Conservation (phyloP, 2,113 vertebrate species). For the Notothenia rossii region DNA sequence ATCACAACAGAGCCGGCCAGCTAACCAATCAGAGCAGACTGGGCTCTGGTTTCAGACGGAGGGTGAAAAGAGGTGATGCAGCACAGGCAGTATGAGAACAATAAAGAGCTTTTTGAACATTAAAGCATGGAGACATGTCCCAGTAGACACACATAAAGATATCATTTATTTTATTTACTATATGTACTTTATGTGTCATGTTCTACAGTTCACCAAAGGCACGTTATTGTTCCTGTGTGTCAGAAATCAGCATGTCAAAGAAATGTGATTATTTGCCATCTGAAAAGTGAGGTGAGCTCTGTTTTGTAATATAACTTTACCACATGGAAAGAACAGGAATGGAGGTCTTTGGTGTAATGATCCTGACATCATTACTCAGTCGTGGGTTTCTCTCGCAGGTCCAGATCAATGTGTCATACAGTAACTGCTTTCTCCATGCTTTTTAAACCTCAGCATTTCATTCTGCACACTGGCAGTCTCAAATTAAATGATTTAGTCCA, state of each 20-base stretch:
- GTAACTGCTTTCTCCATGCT: slow-evolving; percentile 26
- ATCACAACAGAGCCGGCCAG: too few relatives aligned
- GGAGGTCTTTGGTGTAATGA: slow-evolving; percentile 10
- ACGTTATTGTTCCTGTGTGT: not conserved
- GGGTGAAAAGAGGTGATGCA: too few relatives aligned
- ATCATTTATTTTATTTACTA: too few relatives aligned
- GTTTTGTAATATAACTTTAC: slow-evolving; percentile 18
- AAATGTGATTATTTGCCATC: not conserved
- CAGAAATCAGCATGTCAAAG: not conserved
- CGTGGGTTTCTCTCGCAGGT: slow-evolving; percentile 24
- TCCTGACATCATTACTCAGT: slow-evolving; percentile 17
- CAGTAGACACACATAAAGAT: too few relatives aligned
- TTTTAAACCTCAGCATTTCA: slow-evolving; percentile 46
- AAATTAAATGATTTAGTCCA: slow-evolving; percentile 47
- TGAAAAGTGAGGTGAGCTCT: not conserved
- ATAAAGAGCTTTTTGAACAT: too few relatives aligned
- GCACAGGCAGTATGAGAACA: too few relatives aligned
- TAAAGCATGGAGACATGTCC: too few relatives aligned
- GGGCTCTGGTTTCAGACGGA: too few relatives aligned
- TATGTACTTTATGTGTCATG: not conserved
- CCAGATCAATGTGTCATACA: slow-evolving; percentile 29
- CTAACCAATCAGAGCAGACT: too few relatives aligned
- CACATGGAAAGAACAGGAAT: not conserved
- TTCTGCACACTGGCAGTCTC: slow-evolving; percentile 15
- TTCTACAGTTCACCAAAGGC: too few relatives aligned